Base-by-base conservation (phyloP, 2,888 invertebrate genomes). In the Caenorhabditis angaria region DNA sequence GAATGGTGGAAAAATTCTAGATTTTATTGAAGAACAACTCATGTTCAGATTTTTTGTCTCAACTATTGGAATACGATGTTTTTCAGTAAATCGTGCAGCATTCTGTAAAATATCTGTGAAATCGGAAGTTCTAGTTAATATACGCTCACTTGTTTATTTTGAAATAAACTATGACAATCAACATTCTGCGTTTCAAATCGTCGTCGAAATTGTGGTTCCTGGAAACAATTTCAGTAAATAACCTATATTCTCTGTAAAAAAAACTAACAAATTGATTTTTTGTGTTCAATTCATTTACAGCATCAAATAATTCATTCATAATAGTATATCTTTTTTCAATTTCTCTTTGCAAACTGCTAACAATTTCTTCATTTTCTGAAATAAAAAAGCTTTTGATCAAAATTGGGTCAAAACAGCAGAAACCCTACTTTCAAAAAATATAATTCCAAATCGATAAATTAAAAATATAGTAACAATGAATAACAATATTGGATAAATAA, bases 101-200 rank as follows among this genome's bases (percentile, higher is more conserved):
- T 18, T 25, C 28, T 25, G 29, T 1, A 27, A 10, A 18, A 41
- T 41, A 3, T 41, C 18, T 18, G 41, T 41, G 41, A 5, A 18
- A 18, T 41, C 14, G 18, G 14, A 53, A 10, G 41, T n/a, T n/a
- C n/a, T n/a, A n/a, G n/a, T n/a, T n/a, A 41, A 32, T 8, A 32
- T 32, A 32, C 54, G 62, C 32, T n/a, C 18, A 41, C 41, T 48
- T 72, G 64, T 10, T 72, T 67, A 12, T 61, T 64, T 22, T 20
- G 3, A 1, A 72, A 28, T 6, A 72, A 10, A 35, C 72, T 27
- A 25, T 51, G 61, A 48, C 72, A 72, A 14, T 72, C 67, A 3
- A 72, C 29, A 28, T 67, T 64, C 3, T 35, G 22, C 0, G 72
- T 72, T 50, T 72, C 72, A 1, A 67, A 61, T 22, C 72, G 57